A percentile compares a stretch with the other conserved stretches of the same genome.
These are phyloP conservation scores for Erethizon dorsatum DNA, from an alignment of 2,797 vertebrate species.

Conservation along the genomic window DNA sequence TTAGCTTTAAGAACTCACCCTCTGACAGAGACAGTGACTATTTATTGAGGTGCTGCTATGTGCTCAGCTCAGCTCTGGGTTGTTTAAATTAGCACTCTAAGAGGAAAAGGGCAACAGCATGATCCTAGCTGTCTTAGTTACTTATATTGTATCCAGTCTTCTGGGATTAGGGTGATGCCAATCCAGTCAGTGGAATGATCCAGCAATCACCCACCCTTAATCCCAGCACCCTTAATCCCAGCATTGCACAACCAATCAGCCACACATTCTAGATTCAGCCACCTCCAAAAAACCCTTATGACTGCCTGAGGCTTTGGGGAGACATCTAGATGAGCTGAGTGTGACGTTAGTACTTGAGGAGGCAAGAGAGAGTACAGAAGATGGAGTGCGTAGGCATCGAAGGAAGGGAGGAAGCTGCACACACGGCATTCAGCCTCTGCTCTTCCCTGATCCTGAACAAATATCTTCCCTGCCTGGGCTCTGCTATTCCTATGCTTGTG, in stretches of 20 bases:
- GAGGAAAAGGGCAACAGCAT: neutral
- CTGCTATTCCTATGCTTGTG: neutral
- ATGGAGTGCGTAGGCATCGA: neutral
- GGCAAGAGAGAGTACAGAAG: neutral
- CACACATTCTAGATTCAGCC: neutral
- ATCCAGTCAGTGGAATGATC: neutral
- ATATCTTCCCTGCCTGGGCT: neutral
- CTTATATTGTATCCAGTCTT: neutral
- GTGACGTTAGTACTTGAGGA: neutral
- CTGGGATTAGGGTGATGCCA: neutral
- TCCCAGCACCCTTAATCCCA: neutral
- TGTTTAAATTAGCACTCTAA: fast-evolving
- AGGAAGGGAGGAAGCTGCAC: neutral
- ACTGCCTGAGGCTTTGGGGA: neutral
- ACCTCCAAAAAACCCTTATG: neutral
- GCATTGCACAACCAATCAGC: neutral
- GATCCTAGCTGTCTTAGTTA: neutral
- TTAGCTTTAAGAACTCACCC: neutral
- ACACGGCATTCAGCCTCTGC: no score
- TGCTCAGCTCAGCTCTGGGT: neutral
- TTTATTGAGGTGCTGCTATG: neutral
- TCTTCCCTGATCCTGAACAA: neutral
- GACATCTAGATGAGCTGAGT: neutral
- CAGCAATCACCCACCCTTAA: neutral
- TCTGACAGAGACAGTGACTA: neutral